Evolutionary conservation across 2,888 invertebrate genomes (phyloP), one percentile per base, ranked within the genome.

Genomic region (Drosophila flavopinicola): DNA sequence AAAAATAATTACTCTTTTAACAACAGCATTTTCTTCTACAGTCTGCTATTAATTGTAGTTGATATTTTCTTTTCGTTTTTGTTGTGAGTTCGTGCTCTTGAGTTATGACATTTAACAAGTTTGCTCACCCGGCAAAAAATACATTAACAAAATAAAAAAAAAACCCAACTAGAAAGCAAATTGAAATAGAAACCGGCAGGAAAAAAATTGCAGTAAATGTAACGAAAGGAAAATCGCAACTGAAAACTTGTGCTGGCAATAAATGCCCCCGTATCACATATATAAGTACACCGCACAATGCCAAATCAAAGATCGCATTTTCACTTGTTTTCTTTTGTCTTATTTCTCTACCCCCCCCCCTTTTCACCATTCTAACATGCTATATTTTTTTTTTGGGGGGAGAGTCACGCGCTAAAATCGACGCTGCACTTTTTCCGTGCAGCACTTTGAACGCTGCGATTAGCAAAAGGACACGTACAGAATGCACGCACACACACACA

Each of bases 391-490:
- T 52, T 65, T 61, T 37, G 42, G 51, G n/a, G n/a, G n/a, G n/a
- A n/a, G 25, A 39, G 83, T 77, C 76, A 80, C 82, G 85, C 49
- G 54, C 60, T 41, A 76, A 72, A 66, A 45, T 52, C 45, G 42
- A 44, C 37, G 48, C 47, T 82, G 75, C 85, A 85, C 20, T 45
- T 57, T 54, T 58, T 27, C 42, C 42, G 29, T 64, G 68, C 64
- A 54, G 42, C 60, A 76, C 53, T 70, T 70, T 82, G 75, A 78
- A 87, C 60, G 75, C 63, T 49, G 48, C 85, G 87, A 80, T 80
- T 87, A 80, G 85, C 83, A 64, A 85, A 82, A 87, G 78, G 66
- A 80, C 87, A 80, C 87, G 80, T 80, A 87, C 75, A 33, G 37
- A 17, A 45, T 35, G 35, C 45, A 66, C 41, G 30, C 47, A 42